Base-by-base conservation (phyloP, 2,113 vertebrate species). In the Sturnus vulgaris region DNA sequence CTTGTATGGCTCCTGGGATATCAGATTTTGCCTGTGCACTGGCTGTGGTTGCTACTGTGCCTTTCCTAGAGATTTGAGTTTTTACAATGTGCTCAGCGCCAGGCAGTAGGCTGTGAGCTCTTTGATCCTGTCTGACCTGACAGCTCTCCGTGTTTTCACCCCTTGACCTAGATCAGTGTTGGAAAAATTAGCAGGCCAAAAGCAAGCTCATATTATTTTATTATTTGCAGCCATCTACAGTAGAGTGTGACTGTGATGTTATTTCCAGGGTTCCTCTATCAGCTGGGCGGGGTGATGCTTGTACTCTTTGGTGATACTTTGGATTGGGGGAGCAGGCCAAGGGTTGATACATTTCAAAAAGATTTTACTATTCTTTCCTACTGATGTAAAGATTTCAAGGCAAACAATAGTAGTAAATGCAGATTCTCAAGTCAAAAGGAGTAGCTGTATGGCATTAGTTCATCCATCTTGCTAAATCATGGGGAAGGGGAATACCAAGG, bases 1-100 rank as follows among this genome's bases (percentile, higher is more conserved):
- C 13, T 50, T 24, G 24, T 31, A 31, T 13, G 31, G 14, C 63
- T 87, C 13, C 42, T 79, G 33, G 21, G 19, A 69, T 19, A 25
- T 5, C 24, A 23, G 30, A 23, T 55, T 50, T 57, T 85, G 46
- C 50, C 57, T 2, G 1, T 19, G 10, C 25, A 15, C 33, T 70
- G 31, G 3, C 61, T 61, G 31, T 33, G 68, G 66, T 33, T 92
- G 55, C 35, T 82, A 18, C 50, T 79, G 50, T 20, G 33, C 33
- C n/a, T 85, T 65, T 88, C 30, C 42, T 65, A 35, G 86, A 37
- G 35, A 7, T 55, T 55, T 68, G 3, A 33, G 27, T 25, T 66
- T 11, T 10, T 78, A 42, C 2, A 3, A 59, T 2, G 5, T 3
- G 6, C 55, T 70, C 49, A 50, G 24, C 0, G 0, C 37, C 42